These are phyloP conservation scores for Drosophila multiciliata DNA, from an alignment of 2,888 invertebrate genomes.

Conservation along the genomic window DNA sequence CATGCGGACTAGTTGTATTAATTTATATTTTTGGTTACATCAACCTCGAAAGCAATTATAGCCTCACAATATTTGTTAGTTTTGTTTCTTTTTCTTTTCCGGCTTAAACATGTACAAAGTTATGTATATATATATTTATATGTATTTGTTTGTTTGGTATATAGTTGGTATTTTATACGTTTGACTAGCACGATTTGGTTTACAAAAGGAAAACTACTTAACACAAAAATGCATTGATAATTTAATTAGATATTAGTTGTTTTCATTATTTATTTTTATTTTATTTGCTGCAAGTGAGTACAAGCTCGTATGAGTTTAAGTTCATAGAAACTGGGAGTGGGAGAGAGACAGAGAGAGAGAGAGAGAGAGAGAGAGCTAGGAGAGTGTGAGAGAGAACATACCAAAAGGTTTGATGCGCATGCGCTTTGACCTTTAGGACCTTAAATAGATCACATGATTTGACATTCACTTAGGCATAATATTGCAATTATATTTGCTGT, in stretches of 20 bases:
- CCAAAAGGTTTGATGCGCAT: slow-evolving; percentile 62
- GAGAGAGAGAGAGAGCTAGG: slow-evolving; percentile 22
- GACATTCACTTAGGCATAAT: slow-evolving; percentile 83
- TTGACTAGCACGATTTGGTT: slow-evolving; percentile 70
- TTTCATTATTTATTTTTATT: background rate
- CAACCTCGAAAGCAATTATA: slow-evolving; percentile 50
- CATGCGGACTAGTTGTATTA: slow-evolving; percentile 68
- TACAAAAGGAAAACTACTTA: slow-evolving; percentile 40
- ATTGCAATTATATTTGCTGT: slow-evolving; percentile 70
- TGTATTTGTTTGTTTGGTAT: slow-evolving; percentile 7
- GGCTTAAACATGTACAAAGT: slow-evolving; percentile 32
- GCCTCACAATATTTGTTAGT: slow-evolving; percentile 50
- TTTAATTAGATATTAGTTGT: slow-evolving; percentile 32
- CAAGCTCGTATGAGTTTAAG: slow-evolving; percentile 54
- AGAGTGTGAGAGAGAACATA: slow-evolving; percentile 45
- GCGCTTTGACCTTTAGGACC: slow-evolving; percentile 73
- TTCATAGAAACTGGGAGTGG: slow-evolving; percentile 37
- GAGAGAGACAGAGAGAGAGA: slow-evolving; percentile 18
- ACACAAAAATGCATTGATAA: slow-evolving; percentile 36
- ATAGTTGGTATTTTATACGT: slow-evolving; percentile 49
- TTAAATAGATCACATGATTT: slow-evolving; percentile 85
- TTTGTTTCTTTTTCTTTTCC: background rate
- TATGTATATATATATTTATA: slow-evolving; percentile 5
- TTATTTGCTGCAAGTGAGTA: slow-evolving; percentile 24
- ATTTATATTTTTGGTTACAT: slow-evolving; percentile 20